Conservation (phyloP, 2,797 vertebrate species). For the Anguilla obscura region DNA sequence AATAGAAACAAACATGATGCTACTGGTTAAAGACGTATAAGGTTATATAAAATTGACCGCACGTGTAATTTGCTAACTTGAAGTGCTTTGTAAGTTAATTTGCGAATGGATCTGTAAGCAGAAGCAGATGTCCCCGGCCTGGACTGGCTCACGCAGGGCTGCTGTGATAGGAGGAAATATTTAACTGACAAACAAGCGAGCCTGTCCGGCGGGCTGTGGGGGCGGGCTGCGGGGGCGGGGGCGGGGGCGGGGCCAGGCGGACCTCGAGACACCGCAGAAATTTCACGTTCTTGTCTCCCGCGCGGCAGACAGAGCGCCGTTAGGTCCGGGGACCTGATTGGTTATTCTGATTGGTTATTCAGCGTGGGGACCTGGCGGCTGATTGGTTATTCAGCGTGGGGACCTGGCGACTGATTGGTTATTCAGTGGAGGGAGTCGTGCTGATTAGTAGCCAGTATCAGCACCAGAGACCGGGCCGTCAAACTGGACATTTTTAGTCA, state of each 20-base stretch:
- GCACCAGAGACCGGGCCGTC: background rate
- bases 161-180: background rate
- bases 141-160: background rate
- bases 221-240: background rate
- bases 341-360: background rate
- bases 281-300: background rate
- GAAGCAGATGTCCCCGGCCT: conserved; percentile 1
- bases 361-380: background rate
- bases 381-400: background rate
- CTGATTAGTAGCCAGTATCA: background rate
- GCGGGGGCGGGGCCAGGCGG: background rate
- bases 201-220: background rate
- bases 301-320: background rate
- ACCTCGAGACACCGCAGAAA: background rate
- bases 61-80: conserved; percentile 4
- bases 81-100: background rate
- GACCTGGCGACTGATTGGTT: background rate
- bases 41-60: background rate
- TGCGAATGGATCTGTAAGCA: background rate
- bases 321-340: background rate
- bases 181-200: background rate
- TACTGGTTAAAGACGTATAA: background rate
- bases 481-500: background rate
- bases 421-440: background rate
- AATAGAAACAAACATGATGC: background rate